phyloP scores from a whole-genome alignment of 2,888 invertebrate genomes.

The Athalia cordata region DNA sequence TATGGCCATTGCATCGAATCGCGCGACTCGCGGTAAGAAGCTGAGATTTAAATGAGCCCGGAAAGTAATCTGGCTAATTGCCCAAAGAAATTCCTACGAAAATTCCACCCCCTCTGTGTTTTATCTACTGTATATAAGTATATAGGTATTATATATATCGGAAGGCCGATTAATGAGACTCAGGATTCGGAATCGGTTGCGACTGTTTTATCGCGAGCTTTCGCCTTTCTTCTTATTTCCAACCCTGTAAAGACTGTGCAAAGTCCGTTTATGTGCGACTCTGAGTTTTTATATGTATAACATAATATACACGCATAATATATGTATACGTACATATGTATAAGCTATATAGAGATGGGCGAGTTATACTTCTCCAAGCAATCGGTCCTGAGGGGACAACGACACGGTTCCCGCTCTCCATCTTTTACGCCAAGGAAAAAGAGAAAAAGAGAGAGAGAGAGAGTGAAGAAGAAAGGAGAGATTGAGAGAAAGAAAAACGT shows the following conservation, averaged over 20 bases:
- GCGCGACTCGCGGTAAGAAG: constrained; percentile 12
- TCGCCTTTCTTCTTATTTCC: not conserved
- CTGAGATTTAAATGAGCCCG: constrained; percentile 68
- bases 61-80: constrained; percentile 73
- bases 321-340: too few relatives aligned
- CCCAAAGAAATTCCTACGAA: constrained; percentile 68
- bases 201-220: constrained; percentile 7
- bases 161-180: constrained; percentile 6
- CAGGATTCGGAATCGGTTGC: not conserved
- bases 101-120: not conserved
- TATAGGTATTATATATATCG: too few relatives aligned
- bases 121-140: not conserved
- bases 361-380: not conserved
- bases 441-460: constrained; percentile 29
- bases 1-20: not conserved
- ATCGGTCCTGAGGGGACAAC: constrained; percentile 24
- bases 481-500: not conserved
- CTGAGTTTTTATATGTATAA: too few relatives aligned
- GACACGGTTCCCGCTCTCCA: not conserved
- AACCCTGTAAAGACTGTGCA: too few relatives aligned
- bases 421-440: constrained; percentile 8
- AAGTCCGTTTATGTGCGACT: too few relatives aligned
- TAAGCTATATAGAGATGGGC: not conserved
- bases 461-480: constrained; percentile 51
- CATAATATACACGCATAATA: not conserved